phyloP scores from a whole-genome alignment of 2,888 invertebrate genomes.

The Thalpophila matura region DNA sequence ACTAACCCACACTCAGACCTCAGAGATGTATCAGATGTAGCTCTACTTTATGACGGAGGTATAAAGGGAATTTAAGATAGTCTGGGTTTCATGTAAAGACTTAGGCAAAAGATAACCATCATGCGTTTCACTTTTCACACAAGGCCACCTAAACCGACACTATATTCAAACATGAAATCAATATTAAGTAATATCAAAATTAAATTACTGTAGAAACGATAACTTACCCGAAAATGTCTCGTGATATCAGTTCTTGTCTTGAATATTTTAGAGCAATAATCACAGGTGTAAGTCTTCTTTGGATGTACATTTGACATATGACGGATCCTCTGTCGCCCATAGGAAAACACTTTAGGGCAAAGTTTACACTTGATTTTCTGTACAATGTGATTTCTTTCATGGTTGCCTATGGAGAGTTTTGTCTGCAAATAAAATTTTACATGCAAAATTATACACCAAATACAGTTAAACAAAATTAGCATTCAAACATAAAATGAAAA shows the following conservation, averaged over 20 bases:
- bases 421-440: constrained; percentile 12
- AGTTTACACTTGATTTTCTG: constrained; percentile 8
- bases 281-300: constrained; percentile 1
- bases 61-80: too few species aligned
- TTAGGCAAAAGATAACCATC: too few species aligned
- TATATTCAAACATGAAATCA: too few species aligned
- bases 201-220: background rate
- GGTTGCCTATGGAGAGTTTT: accelerated
- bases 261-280: constrained; percentile 42
- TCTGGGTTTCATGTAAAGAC: too few species aligned
- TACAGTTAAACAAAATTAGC: too few species aligned
- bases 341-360: constrained; percentile 18
- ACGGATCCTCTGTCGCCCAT: accelerated
- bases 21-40: too few species aligned
- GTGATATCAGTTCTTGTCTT: background rate
- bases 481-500: too few species aligned
- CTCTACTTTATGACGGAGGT: too few species aligned
- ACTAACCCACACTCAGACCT: too few species aligned
- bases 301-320: background rate
- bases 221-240: constrained; percentile 43
- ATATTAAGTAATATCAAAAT: too few species aligned
- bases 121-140: too few species aligned
- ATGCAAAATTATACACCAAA: background rate
- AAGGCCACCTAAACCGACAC: too few species aligned
- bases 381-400: background rate